Percentiles rank a stretch among this genome's conserved stretches.
Conservation (phyloP, 2,888 invertebrate genomes). For the Ochlodes sylvanus region DNA sequence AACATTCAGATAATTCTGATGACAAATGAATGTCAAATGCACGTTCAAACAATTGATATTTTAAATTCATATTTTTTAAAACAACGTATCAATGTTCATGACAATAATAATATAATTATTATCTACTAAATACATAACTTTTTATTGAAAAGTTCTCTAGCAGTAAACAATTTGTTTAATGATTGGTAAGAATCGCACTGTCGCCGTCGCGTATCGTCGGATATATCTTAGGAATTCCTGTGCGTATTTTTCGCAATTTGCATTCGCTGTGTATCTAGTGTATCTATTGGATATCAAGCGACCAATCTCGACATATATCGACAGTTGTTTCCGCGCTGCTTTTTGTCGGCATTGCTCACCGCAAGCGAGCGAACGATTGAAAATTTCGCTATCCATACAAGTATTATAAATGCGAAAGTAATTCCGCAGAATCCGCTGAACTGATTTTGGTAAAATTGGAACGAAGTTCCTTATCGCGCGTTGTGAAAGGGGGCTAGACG, state of each 20-base stretch:
- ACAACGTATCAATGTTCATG: too few species aligned
- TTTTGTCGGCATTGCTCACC: slow-evolving; percentile 26
- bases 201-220: slow-evolving; percentile 49
- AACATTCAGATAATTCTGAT: too few species aligned
- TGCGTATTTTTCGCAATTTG: slow-evolving; percentile 63
- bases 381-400: not conserved
- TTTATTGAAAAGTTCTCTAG: not conserved
- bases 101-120: too few species aligned
- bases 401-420: too few species aligned
- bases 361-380: not conserved
- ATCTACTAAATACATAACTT: too few species aligned
- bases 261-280: slow-evolving; percentile 49
- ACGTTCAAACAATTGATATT: too few species aligned
- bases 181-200: slow-evolving; percentile 7
- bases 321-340: slow-evolving; percentile 40
- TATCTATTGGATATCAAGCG: slow-evolving; percentile 31
- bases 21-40: too few species aligned
- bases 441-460: too few species aligned
- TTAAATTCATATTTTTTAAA: too few species aligned
- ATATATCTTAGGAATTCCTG: slow-evolving; percentile 47
- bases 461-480: too few species aligned
- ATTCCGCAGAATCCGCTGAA: too few species aligned
- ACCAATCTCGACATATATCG: slow-evolving; percentile 42
- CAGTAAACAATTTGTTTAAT: not conserved
- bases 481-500: too few species aligned